These are phyloP conservation scores for Desoria tigrina DNA, from an alignment of 2,888 invertebrate genomes.

Conservation along the genomic window DNA sequence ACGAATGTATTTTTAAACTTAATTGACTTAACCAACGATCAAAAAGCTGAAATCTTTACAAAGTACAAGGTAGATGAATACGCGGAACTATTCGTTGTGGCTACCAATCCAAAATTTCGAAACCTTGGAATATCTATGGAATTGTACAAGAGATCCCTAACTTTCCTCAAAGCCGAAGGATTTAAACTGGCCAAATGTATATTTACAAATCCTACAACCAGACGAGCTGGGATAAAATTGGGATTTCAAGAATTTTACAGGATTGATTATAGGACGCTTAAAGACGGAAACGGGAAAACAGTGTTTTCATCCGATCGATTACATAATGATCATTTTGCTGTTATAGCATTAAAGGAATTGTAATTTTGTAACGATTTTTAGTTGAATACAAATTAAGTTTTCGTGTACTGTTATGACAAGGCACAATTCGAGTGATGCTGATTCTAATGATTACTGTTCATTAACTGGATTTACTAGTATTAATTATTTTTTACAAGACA, in stretches of 20 bases:
- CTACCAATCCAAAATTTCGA: conserved; percentile 25
- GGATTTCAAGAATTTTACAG: conserved; percentile 25
- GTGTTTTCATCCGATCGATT: background rate
- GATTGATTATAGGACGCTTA: conserved; percentile 1
- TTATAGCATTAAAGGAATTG: conserved; percentile 1
- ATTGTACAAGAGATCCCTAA: conserved; percentile 25
- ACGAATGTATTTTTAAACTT: conserved; percentile 9
- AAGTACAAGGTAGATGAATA: conserved; percentile 24
- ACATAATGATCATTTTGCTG: conserved; percentile 9
- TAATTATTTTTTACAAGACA: too few species aligned
- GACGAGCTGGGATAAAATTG: conserved; percentile 11
- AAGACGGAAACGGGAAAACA: conserved; percentile 1
- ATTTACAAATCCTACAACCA: conserved; percentile 33
- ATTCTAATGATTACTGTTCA: too few species aligned
- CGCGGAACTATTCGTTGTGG: conserved; percentile 24
- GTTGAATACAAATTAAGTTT: too few species aligned
- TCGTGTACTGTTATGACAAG: too few species aligned
- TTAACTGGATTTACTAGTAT: too few species aligned
- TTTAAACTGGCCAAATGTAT: conserved; percentile 28
- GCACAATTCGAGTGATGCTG: too few species aligned
- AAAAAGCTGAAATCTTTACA: conserved; percentile 11
- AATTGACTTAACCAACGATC: conserved; percentile 12
- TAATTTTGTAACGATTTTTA: background rate
- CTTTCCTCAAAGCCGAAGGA: conserved; percentile 19
- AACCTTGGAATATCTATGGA: conserved; percentile 28